Conservation (phyloP, 1,140 invertebrate species). For the Probaryconus sp. region DNA sequence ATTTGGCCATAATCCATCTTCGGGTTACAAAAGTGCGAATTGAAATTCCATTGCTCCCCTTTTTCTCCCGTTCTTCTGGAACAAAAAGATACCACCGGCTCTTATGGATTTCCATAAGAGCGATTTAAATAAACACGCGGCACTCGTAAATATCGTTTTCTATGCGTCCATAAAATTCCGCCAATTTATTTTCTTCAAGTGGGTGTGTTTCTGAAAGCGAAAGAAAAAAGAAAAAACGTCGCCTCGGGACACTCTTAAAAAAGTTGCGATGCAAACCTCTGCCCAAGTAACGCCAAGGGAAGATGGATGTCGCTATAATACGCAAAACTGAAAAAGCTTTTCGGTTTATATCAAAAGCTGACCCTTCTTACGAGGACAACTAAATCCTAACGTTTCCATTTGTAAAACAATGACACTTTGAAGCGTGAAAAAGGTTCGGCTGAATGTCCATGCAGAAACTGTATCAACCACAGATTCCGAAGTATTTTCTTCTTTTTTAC, state of each 20-base stretch:
- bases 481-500: too few species aligned
- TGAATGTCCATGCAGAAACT: too few species aligned
- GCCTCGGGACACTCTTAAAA: slow-evolving; percentile 36
- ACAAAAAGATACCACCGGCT: neutral
- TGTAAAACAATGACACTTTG: too few species aligned
- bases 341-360: slow-evolving; percentile 69
- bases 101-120: neutral
- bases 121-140: slow-evolving; percentile 3
- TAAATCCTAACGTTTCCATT: slow-evolving; percentile 74
- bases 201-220: slow-evolving; percentile 3
- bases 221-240: slow-evolving; percentile 29
- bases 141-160: slow-evolving; percentile 4
- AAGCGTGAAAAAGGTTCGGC: slow-evolving; percentile 19
- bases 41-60: slow-evolving; percentile 19
- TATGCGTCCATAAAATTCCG: slow-evolving; percentile 24
- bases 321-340: slow-evolving; percentile 72
- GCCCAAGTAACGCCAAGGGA: slow-evolving; percentile 35
- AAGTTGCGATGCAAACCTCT: slow-evolving; percentile 46
- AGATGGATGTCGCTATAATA: slow-evolving; percentile 73
- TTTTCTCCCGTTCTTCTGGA: neutral
- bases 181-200: slow-evolving; percentile 33
- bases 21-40: slow-evolving; percentile 27
- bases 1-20: slow-evolving; percentile 29
- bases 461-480: too few species aligned
- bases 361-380: slow-evolving; percentile 72